A percentile compares a stretch with the other conserved stretches of the same genome.
Evolutionary conservation across 2,113 vertebrate species (phyloP).

Genomic region (Numida meleagris): DNA sequence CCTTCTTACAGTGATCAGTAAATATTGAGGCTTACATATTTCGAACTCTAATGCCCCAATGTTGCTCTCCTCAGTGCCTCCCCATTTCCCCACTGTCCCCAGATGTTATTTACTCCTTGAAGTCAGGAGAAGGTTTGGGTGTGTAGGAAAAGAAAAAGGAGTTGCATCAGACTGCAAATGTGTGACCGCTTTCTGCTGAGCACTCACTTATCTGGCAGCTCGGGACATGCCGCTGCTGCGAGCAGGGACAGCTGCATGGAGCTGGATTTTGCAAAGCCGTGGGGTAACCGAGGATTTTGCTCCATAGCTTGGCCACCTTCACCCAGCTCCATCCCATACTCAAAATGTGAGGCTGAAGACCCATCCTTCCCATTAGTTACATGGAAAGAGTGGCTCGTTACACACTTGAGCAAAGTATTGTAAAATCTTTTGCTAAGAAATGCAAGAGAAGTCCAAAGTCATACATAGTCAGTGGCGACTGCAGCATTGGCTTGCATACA

Average conservation of each 20-base stretch:
- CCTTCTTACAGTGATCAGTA: background rate
- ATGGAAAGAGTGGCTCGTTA: accelerated
- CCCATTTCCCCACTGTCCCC: background rate
- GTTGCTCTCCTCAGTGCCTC: background rate
- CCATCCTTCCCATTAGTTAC: background rate
- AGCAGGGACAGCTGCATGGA: background rate
- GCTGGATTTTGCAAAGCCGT: background rate
- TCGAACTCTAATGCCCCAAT: background rate
- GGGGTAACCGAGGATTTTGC: background rate
- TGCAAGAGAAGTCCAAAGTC: background rate
- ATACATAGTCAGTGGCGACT: background rate
- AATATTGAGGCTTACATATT: background rate
- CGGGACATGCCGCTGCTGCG: accelerated
- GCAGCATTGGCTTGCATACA: background rate
- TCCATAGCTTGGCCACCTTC: background rate
- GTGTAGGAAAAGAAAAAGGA: constrained; percentile 15
- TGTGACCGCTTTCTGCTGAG: background rate
- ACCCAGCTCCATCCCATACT: background rate
- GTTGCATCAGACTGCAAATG: constrained; percentile 4
- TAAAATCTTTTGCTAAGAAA: background rate
- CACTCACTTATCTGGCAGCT: background rate
- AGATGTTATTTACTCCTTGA: background rate
- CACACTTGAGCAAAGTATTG: background rate
- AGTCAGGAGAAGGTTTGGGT: background rate
- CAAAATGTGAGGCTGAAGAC: accelerated